Conservation (phyloP, 2,888 invertebrate genomes). For the Apantesis nais region DNA sequence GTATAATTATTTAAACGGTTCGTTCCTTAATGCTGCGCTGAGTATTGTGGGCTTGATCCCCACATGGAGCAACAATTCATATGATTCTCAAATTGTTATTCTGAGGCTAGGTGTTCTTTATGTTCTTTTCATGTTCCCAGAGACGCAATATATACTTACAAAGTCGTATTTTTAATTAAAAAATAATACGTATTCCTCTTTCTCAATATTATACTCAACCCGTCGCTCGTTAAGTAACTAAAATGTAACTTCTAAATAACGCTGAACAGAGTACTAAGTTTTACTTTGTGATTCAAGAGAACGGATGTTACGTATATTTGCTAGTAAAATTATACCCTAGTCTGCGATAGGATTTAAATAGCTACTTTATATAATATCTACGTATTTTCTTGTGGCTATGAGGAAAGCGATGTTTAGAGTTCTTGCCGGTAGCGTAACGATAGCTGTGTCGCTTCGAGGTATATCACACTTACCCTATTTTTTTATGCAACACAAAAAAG, state of each 20-base stretch:
- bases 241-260: slow-evolving; percentile 28
- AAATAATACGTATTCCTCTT: not conserved
- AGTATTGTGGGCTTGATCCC: too few species aligned
- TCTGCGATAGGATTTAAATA: slow-evolving; percentile 52
- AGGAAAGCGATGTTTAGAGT: slow-evolving; percentile 14
- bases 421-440: slow-evolving; percentile 14
- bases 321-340: slow-evolving; percentile 61
- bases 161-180: too few species aligned
- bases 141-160: too few species aligned
- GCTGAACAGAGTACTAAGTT: slow-evolving; percentile 17
- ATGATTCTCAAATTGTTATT: too few species aligned
- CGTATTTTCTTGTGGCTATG: slow-evolving; percentile 36
- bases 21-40: too few species aligned
- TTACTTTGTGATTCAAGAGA: slow-evolving; percentile 31
- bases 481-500: not conserved
- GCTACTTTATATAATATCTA: slow-evolving; percentile 45
- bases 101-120: too few species aligned
- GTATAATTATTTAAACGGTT: too few species aligned
- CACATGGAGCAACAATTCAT: too few species aligned
- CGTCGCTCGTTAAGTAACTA: slow-evolving; percentile 11
- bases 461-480: not conserved
- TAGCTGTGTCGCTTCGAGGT: slow-evolving; percentile 9
- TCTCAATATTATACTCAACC: not conserved
- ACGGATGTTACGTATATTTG: slow-evolving; percentile 59
- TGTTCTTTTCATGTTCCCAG: too few species aligned